phyloP scores from a whole-genome alignment of 2,888 invertebrate species.

The Polyommatus icarus region DNA sequence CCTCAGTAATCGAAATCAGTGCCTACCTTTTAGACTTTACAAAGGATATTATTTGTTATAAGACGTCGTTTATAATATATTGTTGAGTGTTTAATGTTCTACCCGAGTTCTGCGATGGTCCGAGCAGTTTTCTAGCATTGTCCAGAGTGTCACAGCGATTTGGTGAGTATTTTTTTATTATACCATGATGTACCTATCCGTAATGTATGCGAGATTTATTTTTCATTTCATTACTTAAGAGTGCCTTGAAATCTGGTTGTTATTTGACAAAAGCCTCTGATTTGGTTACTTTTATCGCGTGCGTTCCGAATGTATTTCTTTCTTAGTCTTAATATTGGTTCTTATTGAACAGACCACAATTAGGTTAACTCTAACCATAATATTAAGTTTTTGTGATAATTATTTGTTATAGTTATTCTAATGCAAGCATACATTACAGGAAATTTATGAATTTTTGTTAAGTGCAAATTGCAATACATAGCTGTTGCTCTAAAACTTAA shows the following conservation, averaged over 20 bases:
- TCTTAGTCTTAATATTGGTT: not conserved
- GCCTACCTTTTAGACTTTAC: conserved; percentile 56
- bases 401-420: no score
- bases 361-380: not conserved
- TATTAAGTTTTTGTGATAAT: no score
- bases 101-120: conserved; percentile 67
- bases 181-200: not conserved
- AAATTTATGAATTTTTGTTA: no score
- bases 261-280: not conserved
- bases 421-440: not conserved
- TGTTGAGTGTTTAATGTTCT: conserved; percentile 57
- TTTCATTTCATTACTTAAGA: not conserved
- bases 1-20: conserved; percentile 58
- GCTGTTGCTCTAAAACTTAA: no score
- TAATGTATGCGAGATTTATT: not conserved
- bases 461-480: no score
- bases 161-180: conserved; percentile 59
- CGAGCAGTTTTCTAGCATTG: conserved; percentile 79
- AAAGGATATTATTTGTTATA: conserved; percentile 50
- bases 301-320: not conserved
- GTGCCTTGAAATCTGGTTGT: not conserved
- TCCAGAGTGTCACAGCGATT: conserved; percentile 65
- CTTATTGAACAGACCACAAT: not conserved
- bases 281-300: not conserved
- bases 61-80: conserved; percentile 50